Evolutionary conservation across 2,113 vertebrate species (phyloP).

Genomic region (Coracopsis vasa): DNA sequence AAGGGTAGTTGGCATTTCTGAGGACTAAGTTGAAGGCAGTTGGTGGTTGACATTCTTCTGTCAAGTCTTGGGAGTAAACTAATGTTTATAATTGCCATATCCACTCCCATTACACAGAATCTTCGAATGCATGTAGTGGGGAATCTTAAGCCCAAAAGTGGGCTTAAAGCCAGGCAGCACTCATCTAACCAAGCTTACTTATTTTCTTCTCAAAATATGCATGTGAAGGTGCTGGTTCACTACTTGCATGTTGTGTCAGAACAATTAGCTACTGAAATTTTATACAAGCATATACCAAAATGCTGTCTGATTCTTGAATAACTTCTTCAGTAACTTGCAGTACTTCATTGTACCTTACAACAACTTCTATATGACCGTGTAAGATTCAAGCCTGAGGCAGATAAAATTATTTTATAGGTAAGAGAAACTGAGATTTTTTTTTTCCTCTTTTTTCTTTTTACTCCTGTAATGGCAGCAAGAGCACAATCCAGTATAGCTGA

Average conservation of each 20-base stretch:
- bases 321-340: background rate
- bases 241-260: background rate
- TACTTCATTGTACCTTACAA: background rate
- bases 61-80: background rate
- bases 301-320: background rate
- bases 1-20: background rate
- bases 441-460: background rate
- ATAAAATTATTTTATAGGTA: background rate
- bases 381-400: background rate
- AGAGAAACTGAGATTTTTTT: background rate
- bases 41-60: background rate
- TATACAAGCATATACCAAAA: background rate
- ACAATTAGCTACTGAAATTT: background rate
- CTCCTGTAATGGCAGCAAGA: background rate
- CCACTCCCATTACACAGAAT: background rate
- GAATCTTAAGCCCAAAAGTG: background rate
- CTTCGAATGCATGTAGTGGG: background rate
- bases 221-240: background rate
- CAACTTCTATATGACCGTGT: background rate
- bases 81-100: background rate
- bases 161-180: background rate
- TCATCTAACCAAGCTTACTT: slow-evolving; percentile 6
- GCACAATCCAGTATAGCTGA: background rate
- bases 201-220: background rate
- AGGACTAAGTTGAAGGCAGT: background rate